Percentiles rank a stretch among this genome's conserved stretches.
Evolutionary conservation across 2,888 invertebrate genomes (phyloP).

Genomic region (Ennomos fuscantarius): DNA sequence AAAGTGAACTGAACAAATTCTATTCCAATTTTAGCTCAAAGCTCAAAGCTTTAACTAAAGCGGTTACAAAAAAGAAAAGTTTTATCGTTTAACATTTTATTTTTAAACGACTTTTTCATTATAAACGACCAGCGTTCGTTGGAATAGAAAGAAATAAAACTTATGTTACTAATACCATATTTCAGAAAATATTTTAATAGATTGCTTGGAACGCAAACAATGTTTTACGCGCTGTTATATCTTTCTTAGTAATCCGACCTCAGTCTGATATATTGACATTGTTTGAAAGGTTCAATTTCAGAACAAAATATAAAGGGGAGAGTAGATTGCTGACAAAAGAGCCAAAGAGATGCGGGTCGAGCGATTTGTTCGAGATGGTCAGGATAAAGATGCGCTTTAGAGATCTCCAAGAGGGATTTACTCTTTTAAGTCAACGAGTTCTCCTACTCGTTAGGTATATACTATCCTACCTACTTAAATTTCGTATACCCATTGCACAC

Average conservation of each 20-base stretch:
- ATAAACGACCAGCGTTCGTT: too few relatives aligned
- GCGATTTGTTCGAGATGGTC: constrained; percentile 65
- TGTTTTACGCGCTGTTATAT: constrained; percentile 14
- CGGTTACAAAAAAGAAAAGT: too few relatives aligned
- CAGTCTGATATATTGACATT: constrained; percentile 26
- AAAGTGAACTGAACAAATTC: too few relatives aligned
- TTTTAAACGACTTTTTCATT: too few relatives aligned
- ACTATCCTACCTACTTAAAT: constrained; percentile 4
- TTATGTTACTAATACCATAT: background rate
- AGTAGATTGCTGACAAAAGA: constrained; percentile 65
- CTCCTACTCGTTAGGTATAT: constrained; percentile 22
- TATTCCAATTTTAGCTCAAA: too few relatives aligned
- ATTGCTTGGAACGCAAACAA: constrained; percentile 12
- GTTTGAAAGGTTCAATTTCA: constrained; percentile 54
- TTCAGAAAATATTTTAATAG: constrained; percentile 9
- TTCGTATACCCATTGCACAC: constrained; percentile 10
- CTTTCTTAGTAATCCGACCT: constrained; percentile 14
- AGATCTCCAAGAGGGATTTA: constrained; percentile 59
- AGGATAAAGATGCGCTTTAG: constrained; percentile 64
- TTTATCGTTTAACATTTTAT: too few relatives aligned
- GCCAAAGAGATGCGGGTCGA: constrained; percentile 55
- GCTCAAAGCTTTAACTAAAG: too few relatives aligned
- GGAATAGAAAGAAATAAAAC: too few relatives aligned
- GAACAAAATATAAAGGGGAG: constrained; percentile 53
- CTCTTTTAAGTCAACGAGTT: constrained; percentile 55